Evolutionary conservation across 2,797 vertebrate species (phyloP).

Genomic region (Chrosomus eos): DNA sequence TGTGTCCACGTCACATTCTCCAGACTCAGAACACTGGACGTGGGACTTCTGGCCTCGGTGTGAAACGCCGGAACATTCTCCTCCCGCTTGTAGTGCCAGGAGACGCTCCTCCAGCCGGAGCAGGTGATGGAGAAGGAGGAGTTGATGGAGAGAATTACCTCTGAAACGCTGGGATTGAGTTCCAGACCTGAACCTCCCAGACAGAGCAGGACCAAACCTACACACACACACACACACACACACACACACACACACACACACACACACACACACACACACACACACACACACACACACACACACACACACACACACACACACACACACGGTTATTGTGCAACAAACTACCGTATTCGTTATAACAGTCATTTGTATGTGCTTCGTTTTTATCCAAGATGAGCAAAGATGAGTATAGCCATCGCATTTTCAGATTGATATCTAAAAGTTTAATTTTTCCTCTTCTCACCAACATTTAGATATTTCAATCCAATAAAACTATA

Average conservation of each 20-base stretch:
- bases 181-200: conserved; percentile 68
- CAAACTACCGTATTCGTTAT: neutral
- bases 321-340: neutral
- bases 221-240: conserved; percentile 48
- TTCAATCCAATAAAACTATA: neutral
- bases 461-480: neutral
- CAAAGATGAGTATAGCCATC: neutral
- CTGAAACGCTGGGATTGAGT: conserved; percentile 73
- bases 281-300: neutral
- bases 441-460: neutral
- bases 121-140: conserved; percentile 83
- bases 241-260: too few species aligned
- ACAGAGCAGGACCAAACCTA: conserved; percentile 74
- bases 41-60: conserved; percentile 58
- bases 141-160: conserved; percentile 79
- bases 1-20: conserved; percentile 80
- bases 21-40: conserved; percentile 79
- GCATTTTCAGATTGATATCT: neutral
- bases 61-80: conserved; percentile 65
- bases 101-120: conserved; percentile 67
- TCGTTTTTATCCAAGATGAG: neutral
- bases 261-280: neutral
- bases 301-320: neutral
- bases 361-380: neutral
- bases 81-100: conserved; percentile 81